Conservation (phyloP, 1,140 invertebrate genomes). For the Diorhabda sublineata region DNA sequence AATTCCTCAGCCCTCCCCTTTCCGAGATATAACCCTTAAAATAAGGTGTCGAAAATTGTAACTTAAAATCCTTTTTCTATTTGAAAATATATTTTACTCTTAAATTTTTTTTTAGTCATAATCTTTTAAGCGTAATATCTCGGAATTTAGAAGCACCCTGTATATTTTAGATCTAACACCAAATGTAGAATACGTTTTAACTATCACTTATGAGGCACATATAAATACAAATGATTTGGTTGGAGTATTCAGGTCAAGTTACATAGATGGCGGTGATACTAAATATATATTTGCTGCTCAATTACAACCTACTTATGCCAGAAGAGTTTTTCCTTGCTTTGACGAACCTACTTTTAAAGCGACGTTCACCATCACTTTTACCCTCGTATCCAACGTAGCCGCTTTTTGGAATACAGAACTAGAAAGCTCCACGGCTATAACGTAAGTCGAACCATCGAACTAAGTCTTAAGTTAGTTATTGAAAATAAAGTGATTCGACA, state of each 20-base stretch:
- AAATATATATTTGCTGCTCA: conserved; percentile 65
- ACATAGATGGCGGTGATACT: conserved; percentile 14
- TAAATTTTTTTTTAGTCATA: background rate
- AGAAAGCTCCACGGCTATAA: background rate
- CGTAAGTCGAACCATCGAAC: background rate
- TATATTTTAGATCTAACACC: background rate
- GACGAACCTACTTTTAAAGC: conserved; percentile 84
- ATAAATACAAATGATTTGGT: conserved; percentile 27
- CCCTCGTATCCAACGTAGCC: conserved; percentile 51
- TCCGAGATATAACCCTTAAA: background rate
- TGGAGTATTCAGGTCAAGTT: conserved; percentile 33
- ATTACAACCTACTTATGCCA: conserved; percentile 74
- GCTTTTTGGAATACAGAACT: conserved; percentile 54
- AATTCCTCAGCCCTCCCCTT: no score
- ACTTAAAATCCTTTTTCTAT: no score
- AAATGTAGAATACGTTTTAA: conserved; percentile 2
- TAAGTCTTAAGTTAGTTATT: no score
- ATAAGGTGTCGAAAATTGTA: background rate
- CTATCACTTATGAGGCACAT: conserved; percentile 13
- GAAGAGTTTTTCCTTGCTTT: conserved; percentile 82
- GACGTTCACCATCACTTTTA: conserved; percentile 65
- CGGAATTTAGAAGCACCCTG: no score
- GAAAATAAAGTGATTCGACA: no score
- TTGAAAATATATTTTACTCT: conserved; percentile 6
- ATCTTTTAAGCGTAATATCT: background rate